Evolutionary conservation across 2,797 vertebrate species (phyloP), one percentile per base, ranked within the genome.

Genomic region (Pelodytes ibericus): DNA sequence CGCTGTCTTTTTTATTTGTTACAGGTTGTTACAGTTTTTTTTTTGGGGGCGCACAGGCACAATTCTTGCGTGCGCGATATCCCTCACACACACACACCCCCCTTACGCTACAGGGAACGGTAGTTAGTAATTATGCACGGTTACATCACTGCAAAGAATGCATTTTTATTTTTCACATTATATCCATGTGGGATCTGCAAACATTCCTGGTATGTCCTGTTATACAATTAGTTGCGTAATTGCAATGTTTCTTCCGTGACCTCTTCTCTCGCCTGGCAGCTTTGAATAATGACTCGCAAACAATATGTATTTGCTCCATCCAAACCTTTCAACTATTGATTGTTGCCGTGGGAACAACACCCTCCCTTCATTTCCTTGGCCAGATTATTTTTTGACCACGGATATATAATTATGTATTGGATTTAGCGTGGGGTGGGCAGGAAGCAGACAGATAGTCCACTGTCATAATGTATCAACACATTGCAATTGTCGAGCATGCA

Each of bases 331-430:
- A 68, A 30, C 57, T 72, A 79, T 79, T 79, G 76, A 79, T 79
- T 62, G 76, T 53, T 61, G 56, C 70, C 33, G 25, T 29, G 57
- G 56, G 44, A 68, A 62, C 71, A 10, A 22, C 24, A 20, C 44
- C 59, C n/a, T 47, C 26, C 41, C 49, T 29, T 33, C 11, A 4
- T 30, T 70, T 7, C 13, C 44, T 57, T 69, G 24, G 10, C 18
- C 36, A 39, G 24, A 39, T 65, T n/a, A n/a, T n/a, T 47, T 58
- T 63, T 26, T 47, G 31, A 53, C 70, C 47, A 4, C 31, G 20
- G 76, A 61, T 53, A 47, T 67, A 67, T 79, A 79, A 79, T 79
- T 73, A 68, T 68, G 44, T 79, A 79, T 79, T 79, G 76, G 68
- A 79, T 79, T 79, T 69, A 68, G 70, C 44, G 39, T 62, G 57